Percentiles rank a stretch among this genome's conserved stretches.
Evolutionary conservation across 2,888 invertebrate genomes (phyloP).

Genomic region (Tipula confusa): DNA sequence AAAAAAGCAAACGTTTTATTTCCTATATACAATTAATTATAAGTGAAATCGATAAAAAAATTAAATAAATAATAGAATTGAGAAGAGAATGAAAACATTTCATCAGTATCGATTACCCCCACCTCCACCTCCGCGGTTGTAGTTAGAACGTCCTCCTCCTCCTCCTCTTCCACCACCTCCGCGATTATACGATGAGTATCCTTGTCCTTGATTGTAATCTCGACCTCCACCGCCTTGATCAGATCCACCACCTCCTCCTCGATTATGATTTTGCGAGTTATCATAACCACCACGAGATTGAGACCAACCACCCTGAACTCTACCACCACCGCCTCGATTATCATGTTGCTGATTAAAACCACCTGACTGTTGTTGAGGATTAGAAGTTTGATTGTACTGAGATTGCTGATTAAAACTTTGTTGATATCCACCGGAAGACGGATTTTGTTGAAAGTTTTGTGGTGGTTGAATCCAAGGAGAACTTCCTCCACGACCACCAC

Average conservation of each 20-base stretch:
- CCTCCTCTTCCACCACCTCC: conserved; percentile 32
- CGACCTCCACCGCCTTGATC: conserved; percentile 34
- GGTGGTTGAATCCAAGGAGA: neutral
- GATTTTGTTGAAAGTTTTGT: conserved; percentile 33
- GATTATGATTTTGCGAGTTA: conserved; percentile 37
- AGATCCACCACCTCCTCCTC: conserved; percentile 38
- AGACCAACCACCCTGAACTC: conserved; percentile 49
- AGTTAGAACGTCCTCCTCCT: conserved; percentile 37
- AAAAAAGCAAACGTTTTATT: neutral
- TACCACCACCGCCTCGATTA: conserved; percentile 41
- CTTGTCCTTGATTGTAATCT: conserved; percentile 34
- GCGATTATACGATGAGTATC: conserved; percentile 15
- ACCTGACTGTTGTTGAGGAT: conserved; percentile 32
- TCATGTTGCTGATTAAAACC: neutral
- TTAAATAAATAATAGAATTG: neutral
- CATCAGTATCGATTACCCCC: neutral
- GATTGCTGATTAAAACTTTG: conserved; percentile 35
- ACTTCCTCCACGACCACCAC: conserved; percentile 40
- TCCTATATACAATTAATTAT: neutral
- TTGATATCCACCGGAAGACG: conserved; percentile 34
- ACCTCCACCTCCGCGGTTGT: conserved; percentile 36
- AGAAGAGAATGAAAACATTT: neutral
- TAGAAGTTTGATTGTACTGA: conserved; percentile 35
- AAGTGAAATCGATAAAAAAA: conserved; percentile 25
- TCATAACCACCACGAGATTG: conserved; percentile 37